Base-by-base conservation (phyloP, 1,140 invertebrate species). In the Probaryconus sp. region DNA sequence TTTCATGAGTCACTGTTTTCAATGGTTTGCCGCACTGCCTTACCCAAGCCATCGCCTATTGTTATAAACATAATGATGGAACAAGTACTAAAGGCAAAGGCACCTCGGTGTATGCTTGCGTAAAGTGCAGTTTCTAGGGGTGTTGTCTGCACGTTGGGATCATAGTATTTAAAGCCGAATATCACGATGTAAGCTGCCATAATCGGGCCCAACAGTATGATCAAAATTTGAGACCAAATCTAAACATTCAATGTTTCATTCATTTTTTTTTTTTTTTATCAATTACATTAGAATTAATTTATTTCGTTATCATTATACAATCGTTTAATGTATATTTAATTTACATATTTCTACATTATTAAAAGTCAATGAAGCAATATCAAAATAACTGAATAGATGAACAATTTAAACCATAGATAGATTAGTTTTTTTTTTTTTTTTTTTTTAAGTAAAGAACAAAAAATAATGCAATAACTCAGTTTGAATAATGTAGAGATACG, bases 21-120 rank as follows among this genome's bases (percentile, higher is more conserved):
- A 24, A 24, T 9, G 38, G 21, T 50, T 24, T 35, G 9, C 28
- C 31, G 28, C 10, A 28, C 35, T 64, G 50, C 38, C 63, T 71
- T 79, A 80, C 80, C 63, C 30, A 80, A 76, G 28, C 76, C 80
- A 55, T 76, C 51, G 17, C 79, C 79, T 10, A 82, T 37, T 6
- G 80, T 80, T 16, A 82, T 31, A 1, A 80, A 21, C 53, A 77
- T 10, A 14, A 76, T 26, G n/a, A 67, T 24, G 7, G 77, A 67
- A 43, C 75, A 75, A 30, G 65, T 30, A 11, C 75, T 47, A 5
- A 80, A 53, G 30, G 76, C 73, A 37, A 79, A 80, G 6, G 20
- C 47, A 28, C 70, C 69, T 40, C 71, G 64, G 20, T 75, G 74
- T 7, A 78, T 37, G 45, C 68, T 53, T 2, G 80, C 73, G 55